phyloP scores from a whole-genome alignment of 2,113 vertebrate genomes.

The Mus musculus region DNA sequence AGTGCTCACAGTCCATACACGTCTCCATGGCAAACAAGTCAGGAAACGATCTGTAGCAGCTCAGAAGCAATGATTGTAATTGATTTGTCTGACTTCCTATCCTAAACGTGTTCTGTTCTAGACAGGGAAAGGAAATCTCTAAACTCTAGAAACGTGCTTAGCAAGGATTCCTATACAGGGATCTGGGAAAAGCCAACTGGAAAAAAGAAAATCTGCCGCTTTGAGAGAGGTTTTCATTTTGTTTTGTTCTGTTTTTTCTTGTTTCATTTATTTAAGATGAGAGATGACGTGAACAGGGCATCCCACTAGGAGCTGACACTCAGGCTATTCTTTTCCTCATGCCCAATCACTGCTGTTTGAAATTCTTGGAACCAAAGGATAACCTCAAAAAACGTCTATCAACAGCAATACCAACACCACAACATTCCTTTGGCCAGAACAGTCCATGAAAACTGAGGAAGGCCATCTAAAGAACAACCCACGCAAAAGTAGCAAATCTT shows the following conservation, averaged over 20 bases:
- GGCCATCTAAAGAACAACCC: neutral
- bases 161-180: neutral
- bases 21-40: neutral
- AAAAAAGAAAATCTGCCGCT: conserved; percentile 11
- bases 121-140: neutral
- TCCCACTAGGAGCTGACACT: neutral
- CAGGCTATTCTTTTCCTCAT: conserved; percentile 9
- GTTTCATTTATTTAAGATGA: neutral
- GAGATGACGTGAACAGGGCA: neutral
- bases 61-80: neutral
- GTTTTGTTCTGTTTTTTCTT: neutral
- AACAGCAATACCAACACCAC: neutral
- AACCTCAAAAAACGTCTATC: neutral
- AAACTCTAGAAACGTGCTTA: neutral
- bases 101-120: neutral
- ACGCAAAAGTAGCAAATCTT: conserved; percentile 48
- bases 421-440: conserved; percentile 26
- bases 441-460: conserved; percentile 11
- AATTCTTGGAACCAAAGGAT: neutral
- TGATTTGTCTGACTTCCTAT: conserved; percentile 13
- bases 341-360: neutral
- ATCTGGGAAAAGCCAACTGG: conserved; percentile 44
- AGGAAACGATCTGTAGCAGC: neutral
- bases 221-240: neutral
- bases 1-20: conserved; percentile 7